A percentile compares a stretch with the other conserved stretches of the same genome.
Conservation (phyloP, 2,113 vertebrate species). For the Rhadina sibilatrix region DNA sequence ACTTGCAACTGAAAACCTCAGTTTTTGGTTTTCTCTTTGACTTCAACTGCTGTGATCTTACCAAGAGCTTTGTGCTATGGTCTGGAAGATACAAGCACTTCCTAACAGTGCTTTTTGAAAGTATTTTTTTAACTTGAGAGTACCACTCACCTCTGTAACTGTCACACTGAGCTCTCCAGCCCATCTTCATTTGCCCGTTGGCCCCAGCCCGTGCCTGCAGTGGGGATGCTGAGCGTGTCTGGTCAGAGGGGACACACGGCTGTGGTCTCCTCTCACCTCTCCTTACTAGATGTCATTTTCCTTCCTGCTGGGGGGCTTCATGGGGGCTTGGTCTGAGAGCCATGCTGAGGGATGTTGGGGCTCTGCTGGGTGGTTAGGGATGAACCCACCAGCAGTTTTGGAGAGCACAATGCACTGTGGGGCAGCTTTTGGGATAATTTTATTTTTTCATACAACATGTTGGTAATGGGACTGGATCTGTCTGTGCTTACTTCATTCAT, state of each 20-base stretch:
- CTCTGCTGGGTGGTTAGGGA: background rate
- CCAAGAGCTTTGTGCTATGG: background rate
- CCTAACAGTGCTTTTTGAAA: accelerated
- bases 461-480: accelerated
- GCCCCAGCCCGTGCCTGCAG: accelerated
- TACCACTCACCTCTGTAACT: accelerated
- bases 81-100: background rate
- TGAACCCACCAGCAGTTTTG: accelerated
- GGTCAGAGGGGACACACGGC: accelerated
- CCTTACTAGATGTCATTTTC: background rate
- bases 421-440: background rate
- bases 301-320: accelerated
- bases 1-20: background rate
- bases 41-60: accelerated
- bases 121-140: accelerated
- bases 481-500: background rate
- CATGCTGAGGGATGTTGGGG: accelerated
- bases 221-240: background rate
- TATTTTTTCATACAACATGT: accelerated
- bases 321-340: accelerated
- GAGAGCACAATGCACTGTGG: accelerated
- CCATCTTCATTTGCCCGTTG: background rate
- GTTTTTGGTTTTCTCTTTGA: accelerated
- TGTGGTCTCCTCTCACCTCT: accelerated
- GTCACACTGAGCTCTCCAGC: accelerated